These are phyloP conservation scores for Drosophila subquinaria DNA, from an alignment of 2,888 invertebrate genomes.

Conservation along the genomic window DNA sequence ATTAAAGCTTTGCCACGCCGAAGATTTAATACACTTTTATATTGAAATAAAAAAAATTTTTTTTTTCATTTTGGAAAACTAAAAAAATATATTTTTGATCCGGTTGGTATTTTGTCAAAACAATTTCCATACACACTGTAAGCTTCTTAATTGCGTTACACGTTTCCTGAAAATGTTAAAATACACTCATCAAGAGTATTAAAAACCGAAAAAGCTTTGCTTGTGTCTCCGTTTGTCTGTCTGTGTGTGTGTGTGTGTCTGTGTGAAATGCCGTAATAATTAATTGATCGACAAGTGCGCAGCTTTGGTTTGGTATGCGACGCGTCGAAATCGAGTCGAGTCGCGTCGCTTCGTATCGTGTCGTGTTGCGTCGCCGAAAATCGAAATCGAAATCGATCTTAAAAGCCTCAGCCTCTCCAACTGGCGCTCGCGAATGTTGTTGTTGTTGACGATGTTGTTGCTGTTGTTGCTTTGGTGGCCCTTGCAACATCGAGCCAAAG, in stretches of 20 bases:
- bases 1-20: not conserved
- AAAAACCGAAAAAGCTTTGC: conserved; percentile 61
- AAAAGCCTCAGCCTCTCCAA: conserved; percentile 25
- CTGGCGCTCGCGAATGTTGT: conserved; percentile 35
- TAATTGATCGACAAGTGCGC: conserved; percentile 79
- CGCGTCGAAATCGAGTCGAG: conserved; percentile 43
- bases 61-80: too few species aligned
- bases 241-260: conserved; percentile 32
- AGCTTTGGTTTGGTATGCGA: conserved; percentile 72
- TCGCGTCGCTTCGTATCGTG: conserved; percentile 19
- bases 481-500: conserved; percentile 61
- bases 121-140: not conserved
- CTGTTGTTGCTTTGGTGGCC: conserved; percentile 38
- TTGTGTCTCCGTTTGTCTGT: conserved; percentile 1
- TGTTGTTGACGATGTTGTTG: conserved; percentile 14
- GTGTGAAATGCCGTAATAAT: conserved; percentile 76
- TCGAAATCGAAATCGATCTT: conserved; percentile 70
- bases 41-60: too few species aligned
- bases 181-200: not conserved
- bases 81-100: too few species aligned
- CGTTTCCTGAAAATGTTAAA: not conserved
- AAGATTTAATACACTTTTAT: not conserved
- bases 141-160: not conserved
- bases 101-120: too few species aligned
- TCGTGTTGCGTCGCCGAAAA: conserved; percentile 48